Evolutionary conservation across 2,888 invertebrate species (phyloP), one percentile per base, ranked within the genome.

Genomic region (Auanema sp.): DNA sequence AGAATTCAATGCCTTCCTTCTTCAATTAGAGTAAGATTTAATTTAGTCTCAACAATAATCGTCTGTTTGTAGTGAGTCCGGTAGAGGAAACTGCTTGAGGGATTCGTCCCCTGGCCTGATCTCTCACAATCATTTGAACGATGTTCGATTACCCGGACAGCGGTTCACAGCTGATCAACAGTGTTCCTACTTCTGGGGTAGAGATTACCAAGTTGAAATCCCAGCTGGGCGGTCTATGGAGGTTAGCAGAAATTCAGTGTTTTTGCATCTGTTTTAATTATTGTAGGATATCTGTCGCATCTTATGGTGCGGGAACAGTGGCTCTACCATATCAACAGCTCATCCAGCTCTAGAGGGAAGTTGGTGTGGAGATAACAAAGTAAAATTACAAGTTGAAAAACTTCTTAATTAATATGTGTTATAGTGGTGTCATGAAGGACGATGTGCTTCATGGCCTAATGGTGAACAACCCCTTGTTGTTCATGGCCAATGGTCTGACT

Each of bases 171-270:
- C 79, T 12, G 83, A 83, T 53, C 80, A 83, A 58, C 83, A 83
- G 65, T 83, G 83, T 56, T 76, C 81, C 10, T 83, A 81, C 62
- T 83, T 83, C 60, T 84, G 83, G 82, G 83, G 83, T 6, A 61
- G 79, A n/a, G 83, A 81, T 14, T 83, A 79, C 64, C 72, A 71
- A 55, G 77, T 77, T 8, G 83, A 83, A 65, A 81, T 83, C 56
- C 83, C 83, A 10, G 75, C 76, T 52, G 83, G 83, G 44, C 65
- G 76, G 49, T 43, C 60, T 24, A 77, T 77, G 78, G 77, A 77
- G 64, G 74, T 69, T 61, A 69, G 61, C 50, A 41, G 44, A 24
- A 40, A 43, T 56, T 42, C 23, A 49, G 5, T 43, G 10, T 41
- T 14, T 18, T 14, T 12, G n/a, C 16, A 23, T 14, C 23, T 14